Conservation (phyloP, 2,113 vertebrate genomes). For the Psophia crepitans region DNA sequence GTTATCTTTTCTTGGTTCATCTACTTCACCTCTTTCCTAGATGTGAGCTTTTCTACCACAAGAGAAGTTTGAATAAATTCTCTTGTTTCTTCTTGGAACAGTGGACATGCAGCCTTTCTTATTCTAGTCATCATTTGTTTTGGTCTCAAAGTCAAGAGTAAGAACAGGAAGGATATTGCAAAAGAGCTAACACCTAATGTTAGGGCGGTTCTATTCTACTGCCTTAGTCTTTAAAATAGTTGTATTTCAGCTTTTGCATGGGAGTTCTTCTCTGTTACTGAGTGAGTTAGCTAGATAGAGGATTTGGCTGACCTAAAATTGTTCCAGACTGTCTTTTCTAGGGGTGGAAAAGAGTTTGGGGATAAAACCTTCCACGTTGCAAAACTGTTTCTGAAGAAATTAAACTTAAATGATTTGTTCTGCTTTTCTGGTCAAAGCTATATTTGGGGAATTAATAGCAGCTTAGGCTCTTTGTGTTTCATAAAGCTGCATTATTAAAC, state of each 20-base stretch:
- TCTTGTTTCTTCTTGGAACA: neutral
- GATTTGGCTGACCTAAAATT: neutral
- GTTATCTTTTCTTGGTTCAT: neutral
- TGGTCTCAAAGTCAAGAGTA: neutral
- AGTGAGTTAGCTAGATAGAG: neutral
- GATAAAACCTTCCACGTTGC: neutral
- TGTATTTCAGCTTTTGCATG: neutral
- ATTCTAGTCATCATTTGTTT: neutral
- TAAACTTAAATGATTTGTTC: neutral
- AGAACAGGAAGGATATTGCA: neutral
- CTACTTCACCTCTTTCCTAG: neutral
- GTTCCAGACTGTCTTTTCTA: neutral
- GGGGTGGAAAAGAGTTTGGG: neutral
- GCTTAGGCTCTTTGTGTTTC: neutral
- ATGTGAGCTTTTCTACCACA: neutral
- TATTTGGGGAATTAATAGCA: neutral
- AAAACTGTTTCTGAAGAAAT: neutral
- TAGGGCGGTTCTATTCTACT: neutral
- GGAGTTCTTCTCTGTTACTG: neutral
- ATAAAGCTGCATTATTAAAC: conserved; percentile 1
- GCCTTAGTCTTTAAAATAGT: neutral
- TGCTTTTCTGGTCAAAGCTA: neutral
- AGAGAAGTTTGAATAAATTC: neutral
- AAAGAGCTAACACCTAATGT: neutral
- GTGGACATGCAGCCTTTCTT: neutral